Evolutionary conservation across 2,888 invertebrate species (phyloP), one percentile per base, ranked within the genome.

Genomic region (Oxycera nigricornis): DNA sequence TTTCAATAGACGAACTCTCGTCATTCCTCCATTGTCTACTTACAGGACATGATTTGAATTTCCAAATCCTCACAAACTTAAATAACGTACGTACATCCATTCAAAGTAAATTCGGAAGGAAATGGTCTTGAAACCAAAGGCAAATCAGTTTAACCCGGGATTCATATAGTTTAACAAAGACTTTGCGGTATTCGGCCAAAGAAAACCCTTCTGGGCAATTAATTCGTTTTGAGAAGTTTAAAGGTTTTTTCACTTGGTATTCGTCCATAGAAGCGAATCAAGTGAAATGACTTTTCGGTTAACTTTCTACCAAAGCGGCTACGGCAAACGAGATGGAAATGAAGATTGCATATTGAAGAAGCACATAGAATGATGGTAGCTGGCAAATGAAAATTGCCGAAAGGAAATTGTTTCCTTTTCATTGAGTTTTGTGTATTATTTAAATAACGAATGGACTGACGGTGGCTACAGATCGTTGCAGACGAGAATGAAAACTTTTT

Each of bases 401-500:
- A 24, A 52, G 70, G 70, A 70, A 70, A 70, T 55, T 70, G 70
- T 70, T 70, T 70, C 55, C 70, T 55, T 31, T 31, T 70, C 70
- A 70, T 52, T 70, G 70, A 26, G 31, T 70, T 70, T 31, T 35
- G 65, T 65, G 9, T 65, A 65, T 65, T 22, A 65, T 65, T 65
- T 65, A 24, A 39, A 39, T 65, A 65, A 39, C 41, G 39, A 31
- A 46, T 46, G 46, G 11, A 46, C 46, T 17, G 11, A 46, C 17
- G 46, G 46, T 46, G n/a, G n/a, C n/a, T n/a, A n/a, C n/a, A n/a
- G n/a, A n/a, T n/a, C n/a, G n/a, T n/a, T n/a, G n/a, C n/a, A n/a
- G n/a, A n/a, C n/a, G n/a, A n/a, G n/a, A n/a, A n/a, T n/a, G n/a
- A n/a, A n/a, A n/a, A n/a, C n/a, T n/a, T n/a, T n/a, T n/a, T n/a